A percentile compares a stretch with the other conserved stretches of the same genome.
Conservation (phyloP, 1,140 invertebrate genomes). For the Lasioglossum albipes region DNA sequence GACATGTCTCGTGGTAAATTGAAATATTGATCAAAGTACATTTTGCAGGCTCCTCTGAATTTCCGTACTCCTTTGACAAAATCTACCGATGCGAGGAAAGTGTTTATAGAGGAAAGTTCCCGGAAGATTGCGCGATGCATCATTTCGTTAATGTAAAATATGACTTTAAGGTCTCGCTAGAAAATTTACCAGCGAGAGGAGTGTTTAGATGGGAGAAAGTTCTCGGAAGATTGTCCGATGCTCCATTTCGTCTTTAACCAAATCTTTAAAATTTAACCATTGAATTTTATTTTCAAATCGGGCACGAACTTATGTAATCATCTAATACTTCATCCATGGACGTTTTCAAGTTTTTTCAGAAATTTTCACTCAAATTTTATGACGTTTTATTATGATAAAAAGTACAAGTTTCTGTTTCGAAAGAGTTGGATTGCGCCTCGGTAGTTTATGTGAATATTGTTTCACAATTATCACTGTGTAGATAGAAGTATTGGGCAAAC, state of each 20-base stretch:
- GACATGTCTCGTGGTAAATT: background rate
- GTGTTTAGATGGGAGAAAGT: background rate
- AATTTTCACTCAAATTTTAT: too few relatives aligned
- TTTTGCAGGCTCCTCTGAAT: background rate
- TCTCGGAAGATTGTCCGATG: background rate
- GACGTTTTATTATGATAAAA: too few relatives aligned
- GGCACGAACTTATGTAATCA: too few relatives aligned
- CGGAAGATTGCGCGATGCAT: background rate
- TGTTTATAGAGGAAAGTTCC: background rate
- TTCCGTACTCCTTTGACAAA: background rate
- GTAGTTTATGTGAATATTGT: too few relatives aligned
- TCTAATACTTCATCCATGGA: too few relatives aligned
- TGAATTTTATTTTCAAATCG: too few relatives aligned
- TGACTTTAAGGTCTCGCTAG: background rate
- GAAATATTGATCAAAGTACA: background rate
- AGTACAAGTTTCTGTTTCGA: too few relatives aligned
- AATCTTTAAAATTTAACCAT: too few relatives aligned
- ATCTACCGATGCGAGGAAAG: background rate
- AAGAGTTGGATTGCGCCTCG: too few relatives aligned
- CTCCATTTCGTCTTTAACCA: background rate
- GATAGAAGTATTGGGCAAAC: too few relatives aligned
- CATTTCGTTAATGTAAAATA: constrained; percentile 3
- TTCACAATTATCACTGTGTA: too few relatives aligned
- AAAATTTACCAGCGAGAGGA: background rate
- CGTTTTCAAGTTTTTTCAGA: too few relatives aligned